Evolutionary conservation across 2,113 vertebrate species (phyloP).

Genomic region (Vombatus ursinus): DNA sequence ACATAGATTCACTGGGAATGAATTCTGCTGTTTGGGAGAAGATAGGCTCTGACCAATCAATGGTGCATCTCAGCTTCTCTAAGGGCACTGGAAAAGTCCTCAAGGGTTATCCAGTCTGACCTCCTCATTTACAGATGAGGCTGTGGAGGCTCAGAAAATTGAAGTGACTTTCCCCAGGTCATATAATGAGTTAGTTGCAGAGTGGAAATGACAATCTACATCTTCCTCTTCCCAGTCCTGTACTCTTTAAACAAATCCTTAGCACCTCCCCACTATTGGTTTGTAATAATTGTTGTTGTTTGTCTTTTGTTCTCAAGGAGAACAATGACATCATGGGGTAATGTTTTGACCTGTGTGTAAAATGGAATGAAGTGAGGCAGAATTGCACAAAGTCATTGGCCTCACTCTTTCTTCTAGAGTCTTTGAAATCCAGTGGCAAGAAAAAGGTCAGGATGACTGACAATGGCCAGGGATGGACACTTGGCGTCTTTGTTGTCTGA

Average conservation of each 20-base stretch:
- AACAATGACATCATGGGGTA: neutral
- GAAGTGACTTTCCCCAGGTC: neutral
- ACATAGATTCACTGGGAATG: neutral
- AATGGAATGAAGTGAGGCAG: neutral
- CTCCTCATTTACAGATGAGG: neutral
- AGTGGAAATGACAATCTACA: neutral
- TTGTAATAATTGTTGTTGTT: neutral
- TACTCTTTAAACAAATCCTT: neutral
- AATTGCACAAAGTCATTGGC: too few species aligned
- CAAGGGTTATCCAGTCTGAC: neutral
- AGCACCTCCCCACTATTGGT: neutral
- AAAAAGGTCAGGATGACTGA: too few species aligned
- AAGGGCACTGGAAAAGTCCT: neutral
- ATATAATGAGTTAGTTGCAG: neutral
- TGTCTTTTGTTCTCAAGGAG: neutral
- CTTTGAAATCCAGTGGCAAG: too few species aligned
- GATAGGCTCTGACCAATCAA: neutral
- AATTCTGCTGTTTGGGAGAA: neutral
- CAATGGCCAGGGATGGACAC: too few species aligned
- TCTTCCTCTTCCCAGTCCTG: neutral
- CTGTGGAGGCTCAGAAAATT: neutral
- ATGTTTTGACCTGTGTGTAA: neutral
- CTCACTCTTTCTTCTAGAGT: too few species aligned
- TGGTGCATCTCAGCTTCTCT: slow-evolving; percentile 9
- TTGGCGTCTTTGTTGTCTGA: too few species aligned